These are phyloP conservation scores for Oryzias celebensis DNA, from an alignment of 2,113 vertebrate genomes.

Conservation along the genomic window DNA sequence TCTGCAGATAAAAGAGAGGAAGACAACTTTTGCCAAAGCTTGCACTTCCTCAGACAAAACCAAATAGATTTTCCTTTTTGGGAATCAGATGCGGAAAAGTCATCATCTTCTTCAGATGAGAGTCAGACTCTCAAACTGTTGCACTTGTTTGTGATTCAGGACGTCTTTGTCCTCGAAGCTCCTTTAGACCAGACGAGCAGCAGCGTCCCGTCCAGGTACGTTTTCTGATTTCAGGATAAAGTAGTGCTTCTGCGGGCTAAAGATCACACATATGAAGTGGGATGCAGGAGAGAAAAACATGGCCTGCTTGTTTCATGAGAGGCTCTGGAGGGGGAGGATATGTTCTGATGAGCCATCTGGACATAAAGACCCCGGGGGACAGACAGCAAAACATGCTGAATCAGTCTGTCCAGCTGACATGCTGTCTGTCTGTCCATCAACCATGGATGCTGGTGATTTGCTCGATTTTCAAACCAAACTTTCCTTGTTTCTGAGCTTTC, in stretches of 20 bases:
- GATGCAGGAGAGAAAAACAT: constrained; percentile 32
- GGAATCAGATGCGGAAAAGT: background rate
- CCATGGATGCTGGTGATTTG: background rate
- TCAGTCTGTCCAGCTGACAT: constrained; percentile 17
- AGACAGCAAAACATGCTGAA: constrained; percentile 47
- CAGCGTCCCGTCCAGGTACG: no score
- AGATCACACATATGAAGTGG: constrained; percentile 12
- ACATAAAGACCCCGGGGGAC: constrained; percentile 57
- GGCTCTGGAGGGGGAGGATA: constrained; percentile 45
- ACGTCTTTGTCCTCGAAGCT: no score
- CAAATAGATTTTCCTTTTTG: constrained; percentile 19
- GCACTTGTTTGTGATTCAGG: background rate
- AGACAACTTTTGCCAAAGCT: constrained; percentile 11
- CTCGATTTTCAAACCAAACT: background rate
- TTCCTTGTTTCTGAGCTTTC: background rate
- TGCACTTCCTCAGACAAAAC: constrained; percentile 12
- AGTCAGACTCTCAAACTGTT: constrained; percentile 8
- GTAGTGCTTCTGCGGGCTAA: constrained; percentile 13
- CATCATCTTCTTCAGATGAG: no score
- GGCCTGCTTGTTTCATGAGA: constrained; percentile 43
- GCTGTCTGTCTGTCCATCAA: constrained; percentile 5
- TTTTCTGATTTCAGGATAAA: background rate
- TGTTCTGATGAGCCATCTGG: constrained; percentile 72
- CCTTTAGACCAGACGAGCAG: no score
- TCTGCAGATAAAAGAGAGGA: constrained; percentile 20